Evolutionary conservation across 2,113 vertebrate species (phyloP).

Genomic region (Trematomus loennbergii): DNA sequence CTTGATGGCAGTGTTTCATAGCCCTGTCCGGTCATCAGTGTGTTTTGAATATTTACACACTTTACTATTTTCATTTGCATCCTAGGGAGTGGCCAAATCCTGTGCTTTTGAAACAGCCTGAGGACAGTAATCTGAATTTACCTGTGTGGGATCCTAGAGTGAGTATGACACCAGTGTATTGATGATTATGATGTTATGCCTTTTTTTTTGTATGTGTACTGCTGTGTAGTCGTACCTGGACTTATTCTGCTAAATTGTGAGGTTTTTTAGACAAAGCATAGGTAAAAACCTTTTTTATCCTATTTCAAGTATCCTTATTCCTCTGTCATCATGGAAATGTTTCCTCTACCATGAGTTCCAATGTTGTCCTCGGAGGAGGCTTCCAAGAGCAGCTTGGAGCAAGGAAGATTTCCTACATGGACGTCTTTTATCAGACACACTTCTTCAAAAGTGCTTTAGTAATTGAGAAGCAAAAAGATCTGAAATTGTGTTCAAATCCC

Average conservation of each 20-base stretch:
- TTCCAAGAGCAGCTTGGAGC: slow-evolving; percentile 57
- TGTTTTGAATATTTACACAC: not conserved
- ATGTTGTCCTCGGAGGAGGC: slow-evolving; percentile 42
- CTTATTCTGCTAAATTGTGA: not conserved
- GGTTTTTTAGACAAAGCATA: not conserved
- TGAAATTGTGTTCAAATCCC: slow-evolving; percentile 17
- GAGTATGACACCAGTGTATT: slow-evolving; percentile 54
- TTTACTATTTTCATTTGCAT: not conserved
- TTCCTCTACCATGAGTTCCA: slow-evolving; percentile 44
- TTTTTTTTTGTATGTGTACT: not conserved
- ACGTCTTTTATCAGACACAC: slow-evolving; percentile 29
- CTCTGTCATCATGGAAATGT: slow-evolving; percentile 47
- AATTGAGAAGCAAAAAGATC: not conserved
- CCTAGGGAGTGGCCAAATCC: slow-evolving; percentile 97
- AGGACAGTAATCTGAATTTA: slow-evolving; percentile 95
- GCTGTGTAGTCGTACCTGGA: slow-evolving; percentile 8
- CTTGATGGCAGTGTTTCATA: slow-evolving; percentile 20
- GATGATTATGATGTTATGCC: not conserved
- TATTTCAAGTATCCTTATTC: slow-evolving; percentile 43
- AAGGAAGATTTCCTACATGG: slow-evolving; percentile 50
- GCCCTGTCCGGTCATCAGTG: accelerated
- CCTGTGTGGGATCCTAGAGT: slow-evolving; percentile 98
- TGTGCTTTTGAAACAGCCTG: slow-evolving; percentile 94
- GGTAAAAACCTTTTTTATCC: slow-evolving; percentile 31
- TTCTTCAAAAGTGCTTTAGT: slow-evolving; percentile 18